Percentiles rank a stretch among this genome's conserved stretches.
These are phyloP conservation scores for Sericinus montela DNA, from an alignment of 2,888 invertebrate genomes.

Conservation along the genomic window DNA sequence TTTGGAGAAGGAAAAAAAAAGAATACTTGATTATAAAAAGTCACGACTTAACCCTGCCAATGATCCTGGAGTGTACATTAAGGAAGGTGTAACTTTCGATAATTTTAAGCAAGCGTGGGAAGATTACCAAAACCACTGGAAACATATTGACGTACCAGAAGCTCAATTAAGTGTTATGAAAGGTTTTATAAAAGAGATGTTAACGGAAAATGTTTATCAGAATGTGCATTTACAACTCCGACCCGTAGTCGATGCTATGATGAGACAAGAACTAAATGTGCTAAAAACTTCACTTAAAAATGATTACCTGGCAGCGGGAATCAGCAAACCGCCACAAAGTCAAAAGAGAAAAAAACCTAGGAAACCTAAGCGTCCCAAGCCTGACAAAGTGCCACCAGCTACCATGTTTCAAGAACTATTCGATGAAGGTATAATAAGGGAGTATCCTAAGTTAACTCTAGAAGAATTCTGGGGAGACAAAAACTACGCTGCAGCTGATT, in stretches of 20 bases:
- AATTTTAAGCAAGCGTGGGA: slow-evolving; percentile 43
- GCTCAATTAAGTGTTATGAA: slow-evolving; percentile 79
- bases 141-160: slow-evolving; percentile 52
- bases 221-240: slow-evolving; percentile 83
- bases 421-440: slow-evolving; percentile 83
- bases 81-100: slow-evolving; percentile 40
- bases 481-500: slow-evolving; percentile 79
- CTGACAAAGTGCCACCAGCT: slow-evolving; percentile 79
- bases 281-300: slow-evolving; percentile 74
- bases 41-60: slow-evolving; percentile 65
- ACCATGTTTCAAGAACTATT: slow-evolving; percentile 86
- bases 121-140: slow-evolving; percentile 57
- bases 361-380: slow-evolving; percentile 77
- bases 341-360: slow-evolving; percentile 59
- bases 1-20: slow-evolving; percentile 51
- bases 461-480: slow-evolving; percentile 85
- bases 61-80: slow-evolving; percentile 62
- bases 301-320: slow-evolving; percentile 44
- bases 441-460: slow-evolving; percentile 79
- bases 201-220: slow-evolving; percentile 82
- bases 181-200: slow-evolving; percentile 81
- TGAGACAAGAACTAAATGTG: slow-evolving; percentile 77
- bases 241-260: slow-evolving; percentile 83
- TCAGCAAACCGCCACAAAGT: slow-evolving; percentile 37
- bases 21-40: slow-evolving; percentile 61